Conservation (phyloP, 2,797 vertebrate species). For the Protonibea diacanthus region DNA sequence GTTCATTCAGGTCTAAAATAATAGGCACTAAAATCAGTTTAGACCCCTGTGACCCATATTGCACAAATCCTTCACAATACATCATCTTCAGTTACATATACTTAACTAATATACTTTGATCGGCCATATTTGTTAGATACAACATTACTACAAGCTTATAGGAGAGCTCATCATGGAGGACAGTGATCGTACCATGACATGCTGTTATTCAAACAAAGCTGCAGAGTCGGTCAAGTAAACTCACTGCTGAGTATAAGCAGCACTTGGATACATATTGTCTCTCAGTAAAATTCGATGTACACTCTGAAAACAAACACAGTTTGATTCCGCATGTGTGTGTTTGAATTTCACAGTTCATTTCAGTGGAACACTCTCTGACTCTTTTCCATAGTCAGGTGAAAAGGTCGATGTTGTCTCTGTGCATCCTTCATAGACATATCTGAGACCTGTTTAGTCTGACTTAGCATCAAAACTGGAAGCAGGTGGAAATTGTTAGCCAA, state of each 20-base stretch:
- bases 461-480: neutral
- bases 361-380: neutral
- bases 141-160: neutral
- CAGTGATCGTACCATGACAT: neutral
- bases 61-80: constrained; percentile 25
- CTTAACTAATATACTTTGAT: constrained; percentile 12
- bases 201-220: neutral
- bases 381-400: neutral
- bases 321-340: neutral
- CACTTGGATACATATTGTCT: neutral
- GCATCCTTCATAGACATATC: neutral
- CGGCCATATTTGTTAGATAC: neutral
- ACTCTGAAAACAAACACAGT: constrained; percentile 15
- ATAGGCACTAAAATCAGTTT: constrained; percentile 57
- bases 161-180: neutral
- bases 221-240: neutral
- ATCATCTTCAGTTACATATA: constrained; percentile 8
- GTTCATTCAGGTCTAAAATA: constrained; percentile 21
- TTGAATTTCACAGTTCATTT: neutral
- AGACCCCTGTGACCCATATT: constrained; percentile 26
- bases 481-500: neutral
- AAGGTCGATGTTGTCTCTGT: neutral
- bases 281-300: neutral
- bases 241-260: neutral
- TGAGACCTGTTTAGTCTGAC: neutral